Evolutionary conservation across 2,113 vertebrate species (phyloP), one percentile per base, ranked within the genome.

Genomic region (Sorex fumeus): DNA sequence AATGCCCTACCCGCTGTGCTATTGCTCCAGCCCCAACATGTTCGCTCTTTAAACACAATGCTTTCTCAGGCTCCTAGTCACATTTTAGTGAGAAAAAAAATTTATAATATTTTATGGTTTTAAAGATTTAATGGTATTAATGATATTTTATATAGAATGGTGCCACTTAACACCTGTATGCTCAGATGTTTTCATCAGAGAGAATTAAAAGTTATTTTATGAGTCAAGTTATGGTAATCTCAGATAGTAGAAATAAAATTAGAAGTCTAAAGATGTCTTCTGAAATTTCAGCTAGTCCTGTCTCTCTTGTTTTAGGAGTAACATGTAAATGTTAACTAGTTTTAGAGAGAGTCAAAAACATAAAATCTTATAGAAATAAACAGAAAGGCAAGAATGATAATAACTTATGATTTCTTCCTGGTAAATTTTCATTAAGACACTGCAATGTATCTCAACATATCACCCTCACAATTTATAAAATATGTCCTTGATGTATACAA

Each of bases 231-330:
- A 84, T 91, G 69, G 67, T 81, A 86, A 79, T 75, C 43, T 88
- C 69, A 94, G 28, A 74, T 92, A 90, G 11, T 28, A 94, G 43
- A 95, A 96, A 92, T 94, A 95, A 92, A 25, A 92, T 90, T 87
- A 88, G 50, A 88, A 94, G 21, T 80, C 43, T 91, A 79, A 88
- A 69, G 83, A 92, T 76, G 62, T 87, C 36, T 92, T 50, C 28
- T 66, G 34, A 91, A 60, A 60, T 84, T 50, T 80, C 19, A 74
- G 32, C 78, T 87, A 84, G 25, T 6, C 66, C 40, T 32, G 18
- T 70, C 34, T 86, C 50, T 70, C 72, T 88, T 94, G 11, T 79
- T 13, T 50, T 16, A 89, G 8, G 3, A 91, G 13, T 27, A 88
- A 34, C 67, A 84, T 93, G 28, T 83, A 57, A 93, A 62, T 8